Evolutionary conservation across 1,140 invertebrate species (phyloP).

Genomic region (Platyscapa corneri): DNA sequence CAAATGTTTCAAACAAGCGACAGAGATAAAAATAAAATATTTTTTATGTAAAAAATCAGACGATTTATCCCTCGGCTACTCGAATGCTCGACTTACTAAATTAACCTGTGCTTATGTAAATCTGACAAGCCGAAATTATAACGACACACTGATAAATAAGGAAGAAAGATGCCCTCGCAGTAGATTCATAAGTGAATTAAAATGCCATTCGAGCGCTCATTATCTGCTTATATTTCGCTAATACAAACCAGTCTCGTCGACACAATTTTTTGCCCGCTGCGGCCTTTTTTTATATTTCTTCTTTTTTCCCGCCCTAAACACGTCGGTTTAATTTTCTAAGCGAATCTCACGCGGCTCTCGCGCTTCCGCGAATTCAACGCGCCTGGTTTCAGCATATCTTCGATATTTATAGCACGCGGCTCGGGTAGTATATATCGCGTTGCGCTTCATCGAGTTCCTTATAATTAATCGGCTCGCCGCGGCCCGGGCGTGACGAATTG

Average conservation of each 20-base stretch:
- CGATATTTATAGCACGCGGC: conserved; percentile 21
- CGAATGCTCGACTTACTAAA: neutral
- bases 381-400: neutral
- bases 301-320: neutral
- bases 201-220: neutral
- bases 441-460: conserved; percentile 34
- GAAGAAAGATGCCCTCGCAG: neutral
- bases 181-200: conserved; percentile 9
- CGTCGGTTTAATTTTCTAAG: neutral
- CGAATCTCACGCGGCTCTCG: neutral
- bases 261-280: neutral
- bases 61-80: neutral
- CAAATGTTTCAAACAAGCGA: neutral
- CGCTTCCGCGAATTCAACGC: conserved; percentile 16
- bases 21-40: neutral
- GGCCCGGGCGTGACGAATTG: conserved; percentile 48
- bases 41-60: neutral
- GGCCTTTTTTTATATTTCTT: neutral
- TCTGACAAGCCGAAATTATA: conserved; percentile 13
- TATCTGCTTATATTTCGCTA: conserved; percentile 6
- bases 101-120: neutral
- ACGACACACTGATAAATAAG: neutral
- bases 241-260: neutral
- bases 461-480: conserved; percentile 50
- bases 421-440: neutral